Evolutionary conservation across 1,140 invertebrate species (phyloP), one percentile per base, ranked within the genome.

Genomic region (Drosophila athabasca): DNA sequence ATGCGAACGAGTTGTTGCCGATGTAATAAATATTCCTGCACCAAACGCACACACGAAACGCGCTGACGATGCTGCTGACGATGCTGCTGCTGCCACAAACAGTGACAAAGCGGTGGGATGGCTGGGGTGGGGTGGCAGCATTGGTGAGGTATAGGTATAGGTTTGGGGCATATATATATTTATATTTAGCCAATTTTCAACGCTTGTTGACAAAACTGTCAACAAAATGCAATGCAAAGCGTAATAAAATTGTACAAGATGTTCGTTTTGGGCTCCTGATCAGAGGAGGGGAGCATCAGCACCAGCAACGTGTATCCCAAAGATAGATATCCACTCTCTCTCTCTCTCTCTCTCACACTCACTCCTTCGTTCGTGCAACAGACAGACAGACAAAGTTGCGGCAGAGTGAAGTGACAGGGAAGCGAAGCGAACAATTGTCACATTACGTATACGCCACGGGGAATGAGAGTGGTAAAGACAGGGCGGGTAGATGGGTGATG

Each of bases 131-230:
- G 26, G 26, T 19, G 44, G 41, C 6, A 6, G 26, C 8, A 29
- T 29, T 6, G 26, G 26, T 6, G 26, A 24, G 22, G 31, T 44
- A 54, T 24, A 43, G 49, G 74, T 64, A 78, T 79, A 74, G 71
- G 62, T 39, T 39, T 39, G 35, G 11, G 35, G 11, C 67, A 71
- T 65, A 66, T 69, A 87, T 83, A 83, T 76, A 88, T 87, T 90
- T 90, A 90, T 90, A 90, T 90, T 90, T 90, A 90, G 87, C 87
- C 87, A 90, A 90, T 90, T 90, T 90, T 90, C 82, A 90, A 90
- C 87, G 87, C 87, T 90, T 90, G 87, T 90, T 90, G 87, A 90
- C 87, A 90, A 90, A 90, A 90, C 87, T 90, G 87, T 90, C 87
- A 90, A 90, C 87, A 87, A 90, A 90, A 88, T 87, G 81, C 78